Conservation (phyloP, 2,888 invertebrate genomes). For the Drosophila tanythrix region DNA sequence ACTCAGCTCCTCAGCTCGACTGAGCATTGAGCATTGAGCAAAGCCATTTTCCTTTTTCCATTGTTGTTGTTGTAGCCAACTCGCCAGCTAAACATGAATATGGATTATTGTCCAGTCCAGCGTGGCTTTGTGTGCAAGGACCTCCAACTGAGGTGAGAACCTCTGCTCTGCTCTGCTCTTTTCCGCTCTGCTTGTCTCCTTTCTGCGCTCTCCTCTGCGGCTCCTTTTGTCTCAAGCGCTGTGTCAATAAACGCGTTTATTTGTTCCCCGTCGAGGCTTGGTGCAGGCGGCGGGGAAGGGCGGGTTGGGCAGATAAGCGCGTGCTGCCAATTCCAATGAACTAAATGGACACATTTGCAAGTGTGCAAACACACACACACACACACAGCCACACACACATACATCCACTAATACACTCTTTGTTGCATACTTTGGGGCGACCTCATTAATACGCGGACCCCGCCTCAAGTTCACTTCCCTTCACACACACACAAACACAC, state of each 20-base stretch:
- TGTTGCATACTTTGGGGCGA: conserved; percentile 77
- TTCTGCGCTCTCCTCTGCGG: background rate
- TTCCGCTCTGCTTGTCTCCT: background rate
- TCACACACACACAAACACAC: conserved; percentile 8
- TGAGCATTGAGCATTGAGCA: conserved; percentile 61
- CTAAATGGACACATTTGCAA: conserved; percentile 67
- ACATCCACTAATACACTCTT: conserved; percentile 12
- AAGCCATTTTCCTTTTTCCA: conserved; percentile 29
- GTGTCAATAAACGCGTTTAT: conserved; percentile 72
- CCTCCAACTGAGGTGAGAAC: conserved; percentile 3
- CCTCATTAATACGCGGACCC: conserved; percentile 60
- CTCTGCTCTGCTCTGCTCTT: background rate
- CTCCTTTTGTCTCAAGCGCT: conserved; percentile 68
- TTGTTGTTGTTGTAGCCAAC: conserved; percentile 24
- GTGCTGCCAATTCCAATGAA: conserved; percentile 73
- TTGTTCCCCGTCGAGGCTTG: conserved; percentile 44
- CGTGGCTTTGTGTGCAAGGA: conserved; percentile 9
- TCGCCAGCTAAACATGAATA: conserved; percentile 62
- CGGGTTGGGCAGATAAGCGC: conserved; percentile 25
- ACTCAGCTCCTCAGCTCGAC: conserved; percentile 31
- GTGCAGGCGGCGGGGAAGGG: background rate
- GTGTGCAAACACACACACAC: conserved; percentile 32
- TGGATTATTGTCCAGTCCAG: conserved; percentile 65
- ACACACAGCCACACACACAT: conserved; percentile 5
- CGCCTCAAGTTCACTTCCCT: background rate